Evolutionary conservation across 2,113 vertebrate species (phyloP).

Genomic region (Plectropomus leopardus): DNA sequence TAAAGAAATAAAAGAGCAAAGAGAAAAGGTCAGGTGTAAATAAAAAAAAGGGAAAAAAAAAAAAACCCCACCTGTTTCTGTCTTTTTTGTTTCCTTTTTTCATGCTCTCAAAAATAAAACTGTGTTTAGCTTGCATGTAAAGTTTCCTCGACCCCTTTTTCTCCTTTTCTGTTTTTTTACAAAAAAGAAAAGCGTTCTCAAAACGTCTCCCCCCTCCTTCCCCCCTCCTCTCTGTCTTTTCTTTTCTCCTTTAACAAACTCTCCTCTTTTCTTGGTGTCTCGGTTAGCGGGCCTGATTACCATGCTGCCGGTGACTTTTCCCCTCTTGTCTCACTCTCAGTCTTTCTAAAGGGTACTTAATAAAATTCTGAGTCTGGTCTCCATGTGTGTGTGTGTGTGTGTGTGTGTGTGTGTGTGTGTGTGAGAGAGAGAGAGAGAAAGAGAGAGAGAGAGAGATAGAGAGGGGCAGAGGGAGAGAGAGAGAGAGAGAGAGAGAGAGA

Average conservation of each 20-base stretch:
- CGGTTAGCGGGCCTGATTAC: slow-evolving; percentile 83
- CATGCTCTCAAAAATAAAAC: slow-evolving; percentile 47
- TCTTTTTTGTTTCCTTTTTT: background rate
- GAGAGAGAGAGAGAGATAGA: too few species aligned
- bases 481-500: slow-evolving; percentile 29
- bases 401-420: slow-evolving; percentile 16
- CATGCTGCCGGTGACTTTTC: slow-evolving; percentile 84
- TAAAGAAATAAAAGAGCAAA: background rate
- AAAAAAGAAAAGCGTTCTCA: slow-evolving; percentile 53
- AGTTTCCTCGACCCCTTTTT: slow-evolving; percentile 51
- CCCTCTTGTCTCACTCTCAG: slow-evolving; percentile 77
- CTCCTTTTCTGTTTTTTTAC: slow-evolving; percentile 21
- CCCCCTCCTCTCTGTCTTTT: slow-evolving; percentile 9
- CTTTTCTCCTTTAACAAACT: slow-evolving; percentile 80
- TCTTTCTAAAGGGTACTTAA: slow-evolving; percentile 80
- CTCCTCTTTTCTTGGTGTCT: slow-evolving; percentile 64
- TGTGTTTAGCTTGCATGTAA: slow-evolving; percentile 69
- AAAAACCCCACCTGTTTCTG: slow-evolving; percentile 39
- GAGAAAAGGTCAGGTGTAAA: background rate
- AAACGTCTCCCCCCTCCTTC: background rate
- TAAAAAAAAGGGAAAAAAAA: background rate
- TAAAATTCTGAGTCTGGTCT: slow-evolving; percentile 78
- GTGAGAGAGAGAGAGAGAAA: background rate
- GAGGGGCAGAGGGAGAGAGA: too few species aligned
- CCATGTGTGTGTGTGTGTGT: slow-evolving; percentile 50